These are phyloP conservation scores for Microtus pennsylvanicus DNA, from an alignment of 2,113 vertebrate genomes.

Conservation along the genomic window DNA sequence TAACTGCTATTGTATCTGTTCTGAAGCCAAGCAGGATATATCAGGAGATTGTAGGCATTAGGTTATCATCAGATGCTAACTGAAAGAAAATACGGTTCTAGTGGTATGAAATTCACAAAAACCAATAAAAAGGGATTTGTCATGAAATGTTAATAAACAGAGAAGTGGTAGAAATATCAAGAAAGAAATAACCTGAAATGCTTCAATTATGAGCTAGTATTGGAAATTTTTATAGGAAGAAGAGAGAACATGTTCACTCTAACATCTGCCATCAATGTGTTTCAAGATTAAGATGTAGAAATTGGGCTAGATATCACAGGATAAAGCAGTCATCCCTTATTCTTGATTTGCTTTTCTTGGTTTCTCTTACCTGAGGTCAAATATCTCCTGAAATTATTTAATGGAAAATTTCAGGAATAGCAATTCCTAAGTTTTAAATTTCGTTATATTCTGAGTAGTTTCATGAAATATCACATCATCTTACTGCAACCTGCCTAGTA, in stretches of 20 bases:
- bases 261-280: slow-evolving; percentile 26
- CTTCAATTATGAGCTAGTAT: slow-evolving; percentile 57
- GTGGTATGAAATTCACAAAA: slow-evolving; percentile 61
- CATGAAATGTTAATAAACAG: slow-evolving; percentile 69
- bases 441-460: not conserved
- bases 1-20: slow-evolving; percentile 43
- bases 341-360: not conserved
- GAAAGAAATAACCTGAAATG: slow-evolving; percentile 57
- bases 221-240: not conserved
- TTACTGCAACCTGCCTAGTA: not conserved
- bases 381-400: not conserved
- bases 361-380: not conserved
- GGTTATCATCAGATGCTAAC: slow-evolving; percentile 65
- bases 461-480: not conserved
- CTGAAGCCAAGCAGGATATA: slow-evolving; percentile 57
- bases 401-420: not conserved
- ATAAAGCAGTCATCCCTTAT: not conserved
- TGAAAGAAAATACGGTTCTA: slow-evolving; percentile 59
- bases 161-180: slow-evolving; percentile 49
- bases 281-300: slow-evolving; percentile 43
- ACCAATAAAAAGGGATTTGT: slow-evolving; percentile 62
- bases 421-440: not conserved
- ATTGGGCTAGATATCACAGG: not conserved
- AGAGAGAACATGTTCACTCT: slow-evolving; percentile 17
- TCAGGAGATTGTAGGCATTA: slow-evolving; percentile 63